Base-by-base conservation (phyloP, 2,797 vertebrate species). In the Spatula versicolor region DNA sequence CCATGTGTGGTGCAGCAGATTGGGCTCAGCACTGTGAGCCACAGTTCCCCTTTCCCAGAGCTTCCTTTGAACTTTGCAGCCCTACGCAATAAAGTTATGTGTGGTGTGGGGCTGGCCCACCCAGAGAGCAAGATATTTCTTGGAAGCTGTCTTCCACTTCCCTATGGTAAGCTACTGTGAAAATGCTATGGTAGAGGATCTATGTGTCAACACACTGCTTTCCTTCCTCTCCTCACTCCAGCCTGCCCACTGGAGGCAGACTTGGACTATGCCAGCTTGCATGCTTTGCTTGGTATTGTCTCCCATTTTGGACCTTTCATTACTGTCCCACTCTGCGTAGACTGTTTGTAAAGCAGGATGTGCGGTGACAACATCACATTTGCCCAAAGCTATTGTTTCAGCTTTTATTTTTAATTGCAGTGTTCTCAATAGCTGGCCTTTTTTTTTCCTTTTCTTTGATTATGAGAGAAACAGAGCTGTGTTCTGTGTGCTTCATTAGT, bases 1-100 rank as follows among this genome's bases (percentile, higher is more conserved):
- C 97, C 98, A 96, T 98, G 96, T 98, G 97, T 97, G 97, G 97
- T 71, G 88, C 78, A 96, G 96, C 93, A 90, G 96, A 95, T 13
- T 68, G 94, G 93, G 90, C 60, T 85, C 86, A 95, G 88, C 75
- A 52, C 84, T 59, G 77, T 46, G 89, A 95, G 75, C 87, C 82
- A 67, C 93, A 86, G 52, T 69, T 96, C 90, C 83, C 95, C 93
- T 96, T 94, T 96, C 96, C 95, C 62, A 85, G 88, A 95, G 89
- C 91, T 96, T 95, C 55, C 95, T 97, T 97, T 97, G 95, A 97
- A 97, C 97, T 97, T 92, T 97, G 73, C 83, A 90, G 92, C 79
- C 90, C 84, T 96, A 39, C 7, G 74, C 92, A 95, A 92, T 89
- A 93, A 97, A 93, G 69, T 91, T 76, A 73, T 46, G 79, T 93